Evolutionary conservation across 2,113 vertebrate species (phyloP).

Genomic region (Cryptotis parvus): DNA sequence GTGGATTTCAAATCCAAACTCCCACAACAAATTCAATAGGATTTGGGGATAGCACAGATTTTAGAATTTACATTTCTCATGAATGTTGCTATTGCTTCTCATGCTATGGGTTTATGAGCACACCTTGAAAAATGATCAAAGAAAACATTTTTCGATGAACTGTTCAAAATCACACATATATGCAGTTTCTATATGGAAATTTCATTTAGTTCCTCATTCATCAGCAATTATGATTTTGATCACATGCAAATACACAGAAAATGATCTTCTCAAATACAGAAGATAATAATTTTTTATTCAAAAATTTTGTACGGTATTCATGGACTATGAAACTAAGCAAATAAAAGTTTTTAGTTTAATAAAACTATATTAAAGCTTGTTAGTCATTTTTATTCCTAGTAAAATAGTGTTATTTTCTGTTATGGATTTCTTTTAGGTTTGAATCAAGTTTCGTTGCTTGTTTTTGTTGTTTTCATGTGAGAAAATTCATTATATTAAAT

Average conservation of each 20-base stretch:
- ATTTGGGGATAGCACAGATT: not conserved
- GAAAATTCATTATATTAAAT: not conserved
- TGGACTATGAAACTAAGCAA: not conserved
- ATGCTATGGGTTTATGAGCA: not conserved
- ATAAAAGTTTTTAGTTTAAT: not conserved
- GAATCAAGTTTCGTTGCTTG: not conserved
- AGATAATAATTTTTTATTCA: constrained; percentile 6
- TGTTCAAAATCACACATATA: not conserved
- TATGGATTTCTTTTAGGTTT: not conserved
- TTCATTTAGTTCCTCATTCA: not conserved
- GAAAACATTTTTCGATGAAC: not conserved
- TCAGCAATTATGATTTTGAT: not conserved
- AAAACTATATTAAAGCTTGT: not conserved
- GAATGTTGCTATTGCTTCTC: not conserved
- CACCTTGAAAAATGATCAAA: constrained; percentile 15
- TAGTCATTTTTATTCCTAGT: not conserved
- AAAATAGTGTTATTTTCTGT: not conserved
- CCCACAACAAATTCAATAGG: not conserved
- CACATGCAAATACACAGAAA: not conserved
- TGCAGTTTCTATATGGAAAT: not conserved
- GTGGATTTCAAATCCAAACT: not conserved
- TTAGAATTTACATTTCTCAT: not conserved
- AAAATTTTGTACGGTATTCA: not conserved
- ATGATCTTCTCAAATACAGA: not conserved
- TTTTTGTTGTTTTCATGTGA: not conserved